Base-by-base conservation (phyloP, 2,888 invertebrate genomes). In the Rhabditophanes sp. region DNA sequence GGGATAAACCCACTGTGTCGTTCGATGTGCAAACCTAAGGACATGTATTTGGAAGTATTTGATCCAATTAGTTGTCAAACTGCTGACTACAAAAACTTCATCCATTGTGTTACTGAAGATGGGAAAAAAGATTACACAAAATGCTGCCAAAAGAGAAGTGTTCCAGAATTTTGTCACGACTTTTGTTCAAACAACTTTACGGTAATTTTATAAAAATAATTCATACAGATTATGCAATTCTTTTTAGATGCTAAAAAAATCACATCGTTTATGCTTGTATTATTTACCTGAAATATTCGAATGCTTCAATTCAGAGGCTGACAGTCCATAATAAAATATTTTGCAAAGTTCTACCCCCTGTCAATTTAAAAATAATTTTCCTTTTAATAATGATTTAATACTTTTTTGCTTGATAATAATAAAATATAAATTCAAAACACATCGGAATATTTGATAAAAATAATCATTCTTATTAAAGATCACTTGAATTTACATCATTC, bases 1-100 rank as follows among this genome's bases (percentile, higher is more conserved):
- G 81, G 81, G 66, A 82, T 84, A 1, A 77, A 79, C 0, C 71
- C 76, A 0, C 59, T 74, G 1, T 84, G 84, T 59, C 76, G 80
- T 67, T 78, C 79, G 56, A 82, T 82, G 12, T 84, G 83, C 69
- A 58, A 58, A 33, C 61, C 61, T 9, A 45, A 49, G 2, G 57
- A 57, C 14, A 53, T 64, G 50, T 44, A 41, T 11, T 37, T 48
- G 16, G 46, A 53, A 30, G 51, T 53, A 29, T 63, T 63, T 34
- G 62, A 62, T 30, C 63, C 63, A 3, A 58, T 33, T 23, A 56
- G 56, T 29, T 57, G 57, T 41, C 50, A 56, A 35, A 56, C 53
- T 1, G 47, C 46, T 19, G 60, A 61, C 35, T 60, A 58, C 48
- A 58, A 60, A 41, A 48, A 55, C 30, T 60, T 60, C 35, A 39